Evolutionary conservation across 1,140 invertebrate species (phyloP), one percentile per base, ranked within the genome.

Genomic region (Papilio aristodemus): DNA sequence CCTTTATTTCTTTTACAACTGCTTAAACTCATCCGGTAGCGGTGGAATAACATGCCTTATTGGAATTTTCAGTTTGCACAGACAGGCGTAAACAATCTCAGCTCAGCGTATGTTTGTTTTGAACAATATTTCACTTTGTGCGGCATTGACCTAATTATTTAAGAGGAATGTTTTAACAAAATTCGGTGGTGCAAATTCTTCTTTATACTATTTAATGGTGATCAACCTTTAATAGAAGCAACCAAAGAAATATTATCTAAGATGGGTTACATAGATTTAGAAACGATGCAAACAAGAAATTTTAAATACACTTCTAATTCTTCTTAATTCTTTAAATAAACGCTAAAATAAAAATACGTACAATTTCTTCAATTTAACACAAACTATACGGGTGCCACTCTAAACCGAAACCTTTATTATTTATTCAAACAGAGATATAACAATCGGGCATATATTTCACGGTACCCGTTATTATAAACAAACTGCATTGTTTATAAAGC

Each of bases 401-500:
- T 25, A 54, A 22, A 4, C 22, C 19, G 9, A 22, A 25, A 10
- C 22, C 22, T 22, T 54, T 22, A 54, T 19, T 25, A 9, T 38
- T 39, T 38, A 39, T 62, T 62, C 32, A 62, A 54, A 7, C 14
- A 50, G 17, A 50, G 43, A 22, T 19, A 22, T 19, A 50, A 32
- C 27, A 32, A 32, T 17, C 39, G 25, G 9, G 32, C 41, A 58
- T 69, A 58, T 69, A 73, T 73, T 66, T 59, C 22, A 57, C 64
- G 17, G 27, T 66, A 43, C 41, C 63, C 25, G 63, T 66, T 66
- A 66, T 66, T 70, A 54, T 68, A 72, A 73, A 73, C 71, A 73
- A 72, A 80, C 73, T 62, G 74, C 74, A 85, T 84, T 85, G 83
- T 87, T 80, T 82, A 82, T 73, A 72, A 81, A 79, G 69, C 27